Evolutionary conservation across 1,140 invertebrate species (phyloP).

Genomic region (Paracyclopina nana): DNA sequence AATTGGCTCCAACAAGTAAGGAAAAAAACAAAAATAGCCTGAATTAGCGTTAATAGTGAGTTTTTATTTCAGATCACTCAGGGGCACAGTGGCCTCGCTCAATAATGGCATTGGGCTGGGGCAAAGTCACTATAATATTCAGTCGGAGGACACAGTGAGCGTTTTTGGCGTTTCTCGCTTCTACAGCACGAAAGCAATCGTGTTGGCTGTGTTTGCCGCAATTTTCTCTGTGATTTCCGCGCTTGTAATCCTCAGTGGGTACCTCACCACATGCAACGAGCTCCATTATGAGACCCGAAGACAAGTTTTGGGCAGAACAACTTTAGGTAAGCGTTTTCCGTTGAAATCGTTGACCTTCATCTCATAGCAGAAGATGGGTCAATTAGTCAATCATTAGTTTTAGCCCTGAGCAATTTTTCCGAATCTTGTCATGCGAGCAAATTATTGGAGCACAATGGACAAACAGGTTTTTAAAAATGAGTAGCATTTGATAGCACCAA

Average conservation of each 20-base stretch:
- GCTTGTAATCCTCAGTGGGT: neutral
- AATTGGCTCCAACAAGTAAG: neutral
- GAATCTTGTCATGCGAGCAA: no score
- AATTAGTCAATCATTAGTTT: no score
- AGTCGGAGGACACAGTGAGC: neutral
- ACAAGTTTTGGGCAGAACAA: constrained; percentile 5
- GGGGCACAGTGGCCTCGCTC: neutral
- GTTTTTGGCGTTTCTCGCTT: neutral
- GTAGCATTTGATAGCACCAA: no score
- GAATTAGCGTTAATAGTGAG: neutral
- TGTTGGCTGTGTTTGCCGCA: neutral
- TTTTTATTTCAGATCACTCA: neutral
- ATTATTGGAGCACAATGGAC: no score
- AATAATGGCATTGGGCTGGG: neutral
- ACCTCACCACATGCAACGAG: constrained; percentile 7
- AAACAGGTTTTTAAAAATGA: no score
- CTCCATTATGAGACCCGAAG: constrained; percentile 8
- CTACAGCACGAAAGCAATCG: neutral
- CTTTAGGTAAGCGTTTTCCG: constrained; percentile 8
- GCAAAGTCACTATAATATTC: neutral
- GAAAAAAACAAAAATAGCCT: neutral
- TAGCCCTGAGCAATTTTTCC: no score
- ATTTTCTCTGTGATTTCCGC: neutral
- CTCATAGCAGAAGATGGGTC: no score
- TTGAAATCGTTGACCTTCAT: no score